Conservation (phyloP, 2,888 invertebrate species). For the Microctonus hyperodae region DNA sequence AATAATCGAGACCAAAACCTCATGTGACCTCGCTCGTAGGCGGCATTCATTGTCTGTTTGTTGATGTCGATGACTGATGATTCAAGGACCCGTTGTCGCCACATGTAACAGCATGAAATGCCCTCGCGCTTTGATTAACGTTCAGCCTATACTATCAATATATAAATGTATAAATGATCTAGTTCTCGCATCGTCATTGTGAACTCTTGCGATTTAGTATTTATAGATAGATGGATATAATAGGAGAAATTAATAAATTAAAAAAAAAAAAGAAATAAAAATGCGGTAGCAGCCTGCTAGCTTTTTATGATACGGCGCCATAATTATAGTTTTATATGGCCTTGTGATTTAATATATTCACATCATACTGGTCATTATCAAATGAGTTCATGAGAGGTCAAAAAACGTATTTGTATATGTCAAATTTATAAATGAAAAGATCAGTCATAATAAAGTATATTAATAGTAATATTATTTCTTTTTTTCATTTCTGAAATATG, state of each 20-base stretch:
- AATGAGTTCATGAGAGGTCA: conserved; percentile 43
- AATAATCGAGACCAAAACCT: background rate
- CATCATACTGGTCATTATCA: conserved; percentile 43
- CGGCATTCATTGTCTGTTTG: conserved; percentile 7
- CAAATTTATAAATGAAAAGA: background rate
- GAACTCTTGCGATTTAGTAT: background rate
- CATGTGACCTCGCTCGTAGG: conserved; percentile 11
- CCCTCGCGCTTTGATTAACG: conserved; percentile 19
- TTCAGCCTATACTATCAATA: background rate
- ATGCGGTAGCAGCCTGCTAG: background rate
- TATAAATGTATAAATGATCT: background rate
- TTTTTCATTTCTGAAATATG: no score
- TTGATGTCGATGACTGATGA: conserved; percentile 25
- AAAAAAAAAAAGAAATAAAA: background rate
- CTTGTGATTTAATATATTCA: conserved; percentile 40
- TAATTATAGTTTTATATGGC: conserved; percentile 29
- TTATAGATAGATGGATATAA: background rate
- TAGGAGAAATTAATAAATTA: background rate
- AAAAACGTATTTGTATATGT: background rate
- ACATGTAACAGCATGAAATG: background rate
- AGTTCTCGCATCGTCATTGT: conserved; percentile 6
- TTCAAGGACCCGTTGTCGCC: conserved; percentile 4
- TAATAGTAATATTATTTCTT: conserved; percentile 1
- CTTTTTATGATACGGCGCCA: conserved; percentile 8
- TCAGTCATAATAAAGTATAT: background rate